Evolutionary conservation across 1,140 invertebrate genomes (phyloP).

Genomic region (Drosophila mojavensis): DNA sequence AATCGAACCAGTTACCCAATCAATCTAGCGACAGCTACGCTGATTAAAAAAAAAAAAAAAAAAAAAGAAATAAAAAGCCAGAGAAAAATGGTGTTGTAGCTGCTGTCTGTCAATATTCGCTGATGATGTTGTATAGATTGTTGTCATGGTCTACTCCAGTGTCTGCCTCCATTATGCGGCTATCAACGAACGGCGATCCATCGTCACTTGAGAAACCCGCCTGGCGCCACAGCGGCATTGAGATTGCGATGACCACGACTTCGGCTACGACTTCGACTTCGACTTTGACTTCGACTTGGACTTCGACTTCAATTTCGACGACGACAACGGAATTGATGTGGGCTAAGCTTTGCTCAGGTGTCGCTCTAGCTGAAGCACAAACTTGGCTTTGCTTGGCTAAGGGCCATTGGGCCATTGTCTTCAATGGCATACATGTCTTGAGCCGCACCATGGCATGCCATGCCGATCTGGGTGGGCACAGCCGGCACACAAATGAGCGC

Average conservation of each 20-base stretch:
- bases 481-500: slow-evolving; percentile 39
- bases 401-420: slow-evolving; percentile 47
- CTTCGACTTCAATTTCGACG: not conserved
- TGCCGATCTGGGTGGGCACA: slow-evolving; percentile 42
- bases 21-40: slow-evolving; percentile 18
- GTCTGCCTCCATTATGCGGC: slow-evolving; percentile 45
- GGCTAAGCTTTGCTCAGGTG: slow-evolving; percentile 66
- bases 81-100: slow-evolving; percentile 6
- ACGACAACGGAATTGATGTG: slow-evolving; percentile 47
- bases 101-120: slow-evolving; percentile 15
- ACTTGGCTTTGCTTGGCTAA: slow-evolving; percentile 24
- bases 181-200: slow-evolving; percentile 53
- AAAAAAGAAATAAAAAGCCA: not conserved
- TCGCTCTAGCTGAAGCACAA: slow-evolving; percentile 37
- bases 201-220: slow-evolving; percentile 68
- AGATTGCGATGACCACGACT: slow-evolving; percentile 38
- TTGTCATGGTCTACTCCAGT: slow-evolving; percentile 64
- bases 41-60: slow-evolving; percentile 46
- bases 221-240: slow-evolving; percentile 77
- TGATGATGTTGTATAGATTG: slow-evolving; percentile 46
- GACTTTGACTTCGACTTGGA: not conserved
- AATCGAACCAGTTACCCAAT: slow-evolving; percentile 62
- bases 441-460: slow-evolving; percentile 20
- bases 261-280: not conserved
- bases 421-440: slow-evolving; percentile 64